phyloP scores from a whole-genome alignment of 1,140 invertebrate species.

The Muscidifurax raptorellus region DNA sequence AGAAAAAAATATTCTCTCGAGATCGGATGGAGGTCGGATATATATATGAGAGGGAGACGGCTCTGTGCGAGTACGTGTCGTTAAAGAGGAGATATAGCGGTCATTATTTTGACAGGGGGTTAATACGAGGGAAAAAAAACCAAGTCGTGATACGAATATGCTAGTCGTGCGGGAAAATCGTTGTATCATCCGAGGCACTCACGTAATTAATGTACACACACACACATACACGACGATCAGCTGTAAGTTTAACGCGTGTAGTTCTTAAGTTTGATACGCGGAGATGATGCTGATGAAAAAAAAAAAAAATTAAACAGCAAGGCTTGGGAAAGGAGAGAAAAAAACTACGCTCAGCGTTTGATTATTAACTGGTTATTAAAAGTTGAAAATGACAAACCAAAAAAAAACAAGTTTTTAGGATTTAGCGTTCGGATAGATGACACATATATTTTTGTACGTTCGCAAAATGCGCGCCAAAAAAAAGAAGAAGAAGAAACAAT shows the following conservation, averaged over 20 bases:
- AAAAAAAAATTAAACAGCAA: neutral
- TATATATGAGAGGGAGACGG: neutral
- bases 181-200: constrained; percentile 28
- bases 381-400: constrained; percentile 41
- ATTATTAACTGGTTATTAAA: constrained; percentile 61
- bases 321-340: constrained; percentile 17
- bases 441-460: constrained; percentile 76
- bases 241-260: constrained; percentile 25
- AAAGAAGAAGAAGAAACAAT: constrained; percentile 51
- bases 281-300: neutral
- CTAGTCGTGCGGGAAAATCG: constrained; percentile 38
- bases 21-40: neutral
- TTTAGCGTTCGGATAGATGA: constrained; percentile 73
- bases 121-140: neutral
- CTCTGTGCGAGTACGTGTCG: neutral
- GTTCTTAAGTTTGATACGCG: constrained; percentile 8
- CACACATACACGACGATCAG: neutral
- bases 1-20: neutral
- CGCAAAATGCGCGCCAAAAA: constrained; percentile 59
- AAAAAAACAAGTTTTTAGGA: constrained; percentile 70
- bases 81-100: neutral
- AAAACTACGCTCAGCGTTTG: constrained; percentile 61
- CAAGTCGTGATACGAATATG: constrained; percentile 48
- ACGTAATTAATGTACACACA: constrained; percentile 40
- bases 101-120: constrained; percentile 1